Evolutionary conservation across 2,113 vertebrate genomes (phyloP).

Genomic region (Ictalurus punctatus): DNA sequence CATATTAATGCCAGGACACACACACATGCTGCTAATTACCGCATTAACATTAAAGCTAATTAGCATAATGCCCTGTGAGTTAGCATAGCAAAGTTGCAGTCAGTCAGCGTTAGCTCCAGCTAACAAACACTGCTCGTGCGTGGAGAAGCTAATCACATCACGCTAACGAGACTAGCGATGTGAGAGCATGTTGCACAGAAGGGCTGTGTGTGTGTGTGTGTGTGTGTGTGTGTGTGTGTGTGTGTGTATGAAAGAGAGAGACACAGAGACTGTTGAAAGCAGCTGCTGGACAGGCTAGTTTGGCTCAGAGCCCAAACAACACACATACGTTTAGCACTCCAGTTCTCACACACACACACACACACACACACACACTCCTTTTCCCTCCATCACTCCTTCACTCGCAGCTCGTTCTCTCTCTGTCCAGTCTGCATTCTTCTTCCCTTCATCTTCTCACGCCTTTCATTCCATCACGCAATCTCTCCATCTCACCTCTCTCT

Average conservation of each 20-base stretch:
- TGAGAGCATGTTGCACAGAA: conserved; percentile 25
- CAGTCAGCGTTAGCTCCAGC: conserved; percentile 33
- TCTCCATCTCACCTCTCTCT: no score
- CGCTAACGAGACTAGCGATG: conserved; percentile 1
- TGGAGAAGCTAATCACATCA: conserved; percentile 39
- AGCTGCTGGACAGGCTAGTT: conserved; percentile 44
- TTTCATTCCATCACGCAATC: no score
- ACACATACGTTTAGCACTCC: conserved; percentile 29
- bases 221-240: no score
- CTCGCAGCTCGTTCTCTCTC: conserved; percentile 2
- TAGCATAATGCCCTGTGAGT: conserved; percentile 36
- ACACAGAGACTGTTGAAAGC: conserved; percentile 44
- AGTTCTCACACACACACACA: conserved; percentile 1
- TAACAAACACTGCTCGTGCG: neutral
- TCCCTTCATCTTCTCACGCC: neutral
- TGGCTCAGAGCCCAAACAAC: conserved; percentile 41
- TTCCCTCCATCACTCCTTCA: conserved; percentile 16
- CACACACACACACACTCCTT: neutral
- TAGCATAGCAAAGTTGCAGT: conserved; percentile 1
- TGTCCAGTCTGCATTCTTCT: neutral
- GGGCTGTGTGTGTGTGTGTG: neutral
- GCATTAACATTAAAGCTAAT: conserved; percentile 32
- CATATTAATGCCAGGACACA: neutral
- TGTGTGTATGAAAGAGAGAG: neutral
- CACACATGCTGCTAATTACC: neutral